phyloP scores from a whole-genome alignment of 2,797 vertebrate genomes.

The Hoplostethus mediterraneus region DNA sequence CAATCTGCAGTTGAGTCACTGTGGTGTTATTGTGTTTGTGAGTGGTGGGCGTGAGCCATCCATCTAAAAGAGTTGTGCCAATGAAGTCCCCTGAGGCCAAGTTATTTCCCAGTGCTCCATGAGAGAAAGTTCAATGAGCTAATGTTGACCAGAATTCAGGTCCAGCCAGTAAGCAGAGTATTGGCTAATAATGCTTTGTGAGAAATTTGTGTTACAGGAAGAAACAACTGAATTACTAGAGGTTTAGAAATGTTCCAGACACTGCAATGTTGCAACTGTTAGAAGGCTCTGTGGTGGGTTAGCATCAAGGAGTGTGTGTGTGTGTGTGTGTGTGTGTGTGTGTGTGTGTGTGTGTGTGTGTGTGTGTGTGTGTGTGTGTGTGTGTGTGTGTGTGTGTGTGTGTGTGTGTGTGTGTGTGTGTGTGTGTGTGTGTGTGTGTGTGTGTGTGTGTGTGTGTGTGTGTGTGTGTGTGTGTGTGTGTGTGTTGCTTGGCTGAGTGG shows the following conservation, averaged over 20 bases:
- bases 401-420: too few species aligned
- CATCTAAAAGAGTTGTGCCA: conserved; percentile 39
- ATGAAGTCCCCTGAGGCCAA: conserved; percentile 13
- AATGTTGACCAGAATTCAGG: conserved; percentile 10
- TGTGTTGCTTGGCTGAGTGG: background rate
- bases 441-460: too few species aligned
- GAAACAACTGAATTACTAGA: background rate
- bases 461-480: too few species aligned
- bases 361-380: too few species aligned
- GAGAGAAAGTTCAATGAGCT: conserved; percentile 26
- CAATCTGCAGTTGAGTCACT: conserved; percentile 55
- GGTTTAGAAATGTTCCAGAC: background rate
- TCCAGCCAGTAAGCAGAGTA: background rate
- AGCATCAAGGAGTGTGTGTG: too few species aligned
- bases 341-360: too few species aligned
- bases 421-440: too few species aligned
- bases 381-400: too few species aligned
- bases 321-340: too few species aligned
- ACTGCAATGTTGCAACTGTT: background rate
- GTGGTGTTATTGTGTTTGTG: conserved; percentile 43
- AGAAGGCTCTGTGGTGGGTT: background rate
- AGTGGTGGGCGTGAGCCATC: conserved; percentile 29
- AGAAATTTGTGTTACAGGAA: conserved; percentile 2
- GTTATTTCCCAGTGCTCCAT: conserved; percentile 25
- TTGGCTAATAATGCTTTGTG: background rate